A percentile compares a stretch with the other conserved stretches of the same genome.
phyloP scores from a whole-genome alignment of 2,888 invertebrate genomes.

The Cabera pusaria region DNA sequence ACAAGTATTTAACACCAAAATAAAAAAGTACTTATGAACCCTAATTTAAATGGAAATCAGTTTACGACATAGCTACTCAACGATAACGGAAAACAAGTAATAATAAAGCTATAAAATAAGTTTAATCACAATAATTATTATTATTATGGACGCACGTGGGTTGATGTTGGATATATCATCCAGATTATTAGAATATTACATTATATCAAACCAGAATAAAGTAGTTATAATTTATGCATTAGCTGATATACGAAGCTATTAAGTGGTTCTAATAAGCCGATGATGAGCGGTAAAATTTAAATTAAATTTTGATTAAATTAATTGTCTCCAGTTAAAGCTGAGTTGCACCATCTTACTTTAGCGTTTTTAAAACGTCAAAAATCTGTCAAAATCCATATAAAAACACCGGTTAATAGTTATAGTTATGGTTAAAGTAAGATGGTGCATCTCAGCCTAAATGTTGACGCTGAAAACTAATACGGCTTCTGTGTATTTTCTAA shows the following conservation, averaged over 20 bases:
- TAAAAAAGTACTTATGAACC: conserved; percentile 25
- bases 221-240: conserved; percentile 25
- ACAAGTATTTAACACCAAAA: conserved; percentile 26
- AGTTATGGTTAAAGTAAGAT: too few species aligned
- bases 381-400: too few species aligned
- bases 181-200: conserved; percentile 11
- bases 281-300: conserved; percentile 21
- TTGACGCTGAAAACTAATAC: too few species aligned
- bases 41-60: conserved; percentile 48
- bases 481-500: too few species aligned
- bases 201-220: conserved; percentile 12
- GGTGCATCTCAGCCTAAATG: too few species aligned
- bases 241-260: conserved; percentile 10
- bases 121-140: conserved; percentile 23
- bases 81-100: conserved; percentile 30
- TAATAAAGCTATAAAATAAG: conserved; percentile 31
- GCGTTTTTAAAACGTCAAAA: too few species aligned
- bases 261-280: conserved; percentile 14
- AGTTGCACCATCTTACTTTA: too few species aligned
- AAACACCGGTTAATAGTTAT: too few species aligned
- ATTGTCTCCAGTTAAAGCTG: too few species aligned
- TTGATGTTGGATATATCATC: conserved; percentile 12
- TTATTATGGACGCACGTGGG: conserved; percentile 21
- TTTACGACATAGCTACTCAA: conserved; percentile 22
- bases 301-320: too few species aligned